Conservation (phyloP, 2,797 vertebrate genomes). For the Tarsius wallacei region DNA sequence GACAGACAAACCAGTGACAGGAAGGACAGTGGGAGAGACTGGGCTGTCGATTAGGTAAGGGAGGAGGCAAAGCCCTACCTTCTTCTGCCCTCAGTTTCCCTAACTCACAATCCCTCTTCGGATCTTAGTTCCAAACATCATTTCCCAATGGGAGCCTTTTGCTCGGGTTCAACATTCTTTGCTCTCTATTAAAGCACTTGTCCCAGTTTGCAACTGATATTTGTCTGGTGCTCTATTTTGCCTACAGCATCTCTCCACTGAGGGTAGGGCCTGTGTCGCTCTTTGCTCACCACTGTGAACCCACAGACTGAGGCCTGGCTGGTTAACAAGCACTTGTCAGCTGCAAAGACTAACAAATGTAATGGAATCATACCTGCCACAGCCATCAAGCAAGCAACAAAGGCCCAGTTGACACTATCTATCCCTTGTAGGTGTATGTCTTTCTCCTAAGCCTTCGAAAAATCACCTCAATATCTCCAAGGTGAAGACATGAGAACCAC, state of each 20-base stretch:
- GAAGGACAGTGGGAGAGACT: background rate
- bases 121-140: background rate
- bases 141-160: background rate
- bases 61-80: background rate
- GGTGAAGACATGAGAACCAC: background rate
- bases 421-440: background rate
- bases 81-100: too few species aligned
- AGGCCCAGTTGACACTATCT: background rate
- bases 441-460: background rate
- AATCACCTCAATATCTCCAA: background rate
- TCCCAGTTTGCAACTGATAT: background rate
- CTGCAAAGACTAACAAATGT: background rate
- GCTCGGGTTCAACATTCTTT: background rate
- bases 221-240: background rate
- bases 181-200: background rate
- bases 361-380: background rate
- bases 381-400: background rate
- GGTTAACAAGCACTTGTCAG: background rate
- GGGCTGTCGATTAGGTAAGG: fast-evolving
- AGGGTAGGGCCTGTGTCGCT: background rate
- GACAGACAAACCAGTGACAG: background rate
- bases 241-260: background rate
- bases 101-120: background rate
- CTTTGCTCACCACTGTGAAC: background rate
- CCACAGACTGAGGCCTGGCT: background rate